phyloP scores from a whole-genome alignment of 2,113 vertebrate species.

The Grammomys dolichurus region DNA sequence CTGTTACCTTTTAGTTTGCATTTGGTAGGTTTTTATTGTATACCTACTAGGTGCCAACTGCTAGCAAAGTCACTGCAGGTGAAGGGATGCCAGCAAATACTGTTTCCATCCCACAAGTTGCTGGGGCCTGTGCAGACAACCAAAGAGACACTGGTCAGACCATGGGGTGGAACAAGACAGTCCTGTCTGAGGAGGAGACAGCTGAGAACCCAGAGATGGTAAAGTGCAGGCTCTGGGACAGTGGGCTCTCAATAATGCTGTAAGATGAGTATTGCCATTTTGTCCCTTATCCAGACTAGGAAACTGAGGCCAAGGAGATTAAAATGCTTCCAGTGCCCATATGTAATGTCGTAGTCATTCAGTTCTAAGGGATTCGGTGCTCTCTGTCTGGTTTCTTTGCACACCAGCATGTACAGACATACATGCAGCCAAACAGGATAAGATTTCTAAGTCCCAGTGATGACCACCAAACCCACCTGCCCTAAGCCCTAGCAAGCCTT shows the following conservation, averaged over 20 bases:
- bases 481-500: background rate
- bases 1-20: background rate
- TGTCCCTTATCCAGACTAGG: background rate
- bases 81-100: background rate
- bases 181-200: background rate
- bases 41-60: background rate
- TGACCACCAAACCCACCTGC: background rate
- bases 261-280: background rate
- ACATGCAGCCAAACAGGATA: background rate
- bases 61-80: background rate
- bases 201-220: background rate
- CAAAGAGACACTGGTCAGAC: background rate
- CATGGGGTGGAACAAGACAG: background rate
- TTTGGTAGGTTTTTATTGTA: background rate
- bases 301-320: constrained; percentile 7
- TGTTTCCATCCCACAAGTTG: too few species aligned
- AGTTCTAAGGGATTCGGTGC: too few species aligned
- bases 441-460: background rate
- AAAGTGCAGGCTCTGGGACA: background rate
- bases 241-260: background rate
- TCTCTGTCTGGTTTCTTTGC: background rate
- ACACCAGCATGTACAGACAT: background rate
- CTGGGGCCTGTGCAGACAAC: background rate
- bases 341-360: too few species aligned
- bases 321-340: background rate